Conservation (phyloP, 1,140 invertebrate species). For the Maniola jurtina region DNA sequence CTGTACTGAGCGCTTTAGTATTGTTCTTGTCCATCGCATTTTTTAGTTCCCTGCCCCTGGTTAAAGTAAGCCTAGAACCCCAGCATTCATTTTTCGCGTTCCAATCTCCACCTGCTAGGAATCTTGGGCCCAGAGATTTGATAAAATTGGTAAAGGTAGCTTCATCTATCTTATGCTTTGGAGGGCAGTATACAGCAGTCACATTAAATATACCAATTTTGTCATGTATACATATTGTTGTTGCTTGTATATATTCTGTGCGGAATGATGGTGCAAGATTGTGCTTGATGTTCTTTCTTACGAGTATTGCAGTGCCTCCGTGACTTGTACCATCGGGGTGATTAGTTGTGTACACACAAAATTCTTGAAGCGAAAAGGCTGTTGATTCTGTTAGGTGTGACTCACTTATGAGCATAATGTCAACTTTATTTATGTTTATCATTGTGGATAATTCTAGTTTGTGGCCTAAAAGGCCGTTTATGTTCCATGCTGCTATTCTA, state of each 20-base stretch:
- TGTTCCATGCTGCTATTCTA: conserved; percentile 35
- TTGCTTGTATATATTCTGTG: conserved; percentile 25
- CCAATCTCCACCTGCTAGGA: conserved; percentile 32
- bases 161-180: conserved; percentile 17
- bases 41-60: conserved; percentile 28
- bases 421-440: no score
- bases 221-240: conserved; percentile 3
- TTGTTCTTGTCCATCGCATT: conserved; percentile 14
- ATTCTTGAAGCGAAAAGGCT: no score
- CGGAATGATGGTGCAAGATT: neutral
- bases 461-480: conserved; percentile 35
- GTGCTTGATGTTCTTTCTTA: conserved; percentile 28
- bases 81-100: conserved; percentile 28
- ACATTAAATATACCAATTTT: neutral
- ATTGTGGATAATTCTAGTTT: conserved; percentile 20
- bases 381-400: no score
- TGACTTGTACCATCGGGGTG: conserved; percentile 27
- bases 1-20: neutral
- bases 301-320: conserved; percentile 23
- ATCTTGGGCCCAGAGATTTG: conserved; percentile 18
- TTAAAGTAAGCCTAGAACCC: conserved; percentile 26
- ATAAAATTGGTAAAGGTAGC: conserved; percentile 17
- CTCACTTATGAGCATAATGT: no score
- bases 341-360: conserved; percentile 13
- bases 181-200: conserved; percentile 29